A percentile compares a stretch with the other conserved stretches of the same genome.
These are phyloP conservation scores for Orthonyx spaldingii DNA, from an alignment of 2,113 vertebrate genomes.

Conservation along the genomic window DNA sequence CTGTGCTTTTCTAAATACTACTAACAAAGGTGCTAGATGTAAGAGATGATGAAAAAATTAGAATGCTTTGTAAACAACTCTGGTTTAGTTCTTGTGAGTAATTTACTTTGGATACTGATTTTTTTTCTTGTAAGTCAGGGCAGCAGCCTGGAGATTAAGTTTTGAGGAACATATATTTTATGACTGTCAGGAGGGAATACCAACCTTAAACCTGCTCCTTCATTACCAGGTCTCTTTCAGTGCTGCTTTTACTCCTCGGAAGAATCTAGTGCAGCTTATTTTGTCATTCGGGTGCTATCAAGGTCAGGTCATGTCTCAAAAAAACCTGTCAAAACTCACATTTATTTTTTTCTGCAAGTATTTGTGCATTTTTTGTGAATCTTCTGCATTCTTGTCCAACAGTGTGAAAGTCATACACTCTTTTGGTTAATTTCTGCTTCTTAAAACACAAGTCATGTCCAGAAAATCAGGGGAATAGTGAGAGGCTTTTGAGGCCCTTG, in stretches of 20 bases:
- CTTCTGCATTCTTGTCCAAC: not conserved
- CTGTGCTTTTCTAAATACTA: not conserved
- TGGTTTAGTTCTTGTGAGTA: not conserved
- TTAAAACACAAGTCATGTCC: not conserved
- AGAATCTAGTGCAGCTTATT: not conserved
- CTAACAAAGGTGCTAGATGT: not conserved
- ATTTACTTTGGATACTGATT: not conserved
- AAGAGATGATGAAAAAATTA: not conserved
- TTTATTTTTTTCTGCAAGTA: not conserved
- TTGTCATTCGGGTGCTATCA: not conserved
- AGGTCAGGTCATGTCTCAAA: not conserved
- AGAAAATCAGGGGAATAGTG: not conserved
- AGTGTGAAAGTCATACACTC: not conserved
- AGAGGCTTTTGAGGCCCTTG: not conserved
- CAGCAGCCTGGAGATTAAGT: not conserved
- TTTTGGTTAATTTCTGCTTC: not conserved
- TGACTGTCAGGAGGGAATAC: not conserved
- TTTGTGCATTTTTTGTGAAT: not conserved
- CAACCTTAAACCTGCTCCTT: not conserved
- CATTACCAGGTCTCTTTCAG: not conserved
- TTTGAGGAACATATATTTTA: not conserved
- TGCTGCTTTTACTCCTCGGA: not conserved
- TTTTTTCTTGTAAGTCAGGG: not conserved
- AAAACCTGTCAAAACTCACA: fast-evolving
- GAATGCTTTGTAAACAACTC: not conserved